Evolutionary conservation across 2,113 vertebrate species (phyloP).

Genomic region (Perca fluviatilis): DNA sequence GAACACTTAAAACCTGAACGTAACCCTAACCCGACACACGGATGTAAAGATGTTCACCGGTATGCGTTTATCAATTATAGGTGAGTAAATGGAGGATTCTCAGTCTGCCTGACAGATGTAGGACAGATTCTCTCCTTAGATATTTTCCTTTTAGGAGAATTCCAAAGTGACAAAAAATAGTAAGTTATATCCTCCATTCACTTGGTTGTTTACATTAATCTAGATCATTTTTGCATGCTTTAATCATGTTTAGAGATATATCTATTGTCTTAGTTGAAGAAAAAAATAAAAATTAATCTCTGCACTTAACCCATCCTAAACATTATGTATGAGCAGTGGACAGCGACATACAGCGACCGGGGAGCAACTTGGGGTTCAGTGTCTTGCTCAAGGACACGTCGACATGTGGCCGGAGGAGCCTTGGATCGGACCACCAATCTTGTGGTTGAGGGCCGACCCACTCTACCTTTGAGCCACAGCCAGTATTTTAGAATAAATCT

Average conservation of each 20-base stretch:
- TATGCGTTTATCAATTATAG: constrained; percentile 54
- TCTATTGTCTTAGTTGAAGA: not conserved
- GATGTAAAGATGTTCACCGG: constrained; percentile 49
- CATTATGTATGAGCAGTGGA: too few relatives aligned
- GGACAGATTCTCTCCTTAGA: not conserved
- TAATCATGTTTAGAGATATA: constrained; percentile 7
- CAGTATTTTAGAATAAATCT: too few relatives aligned
- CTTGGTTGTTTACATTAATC: not conserved
- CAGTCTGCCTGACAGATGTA: not conserved
- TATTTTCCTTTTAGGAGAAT: not conserved
- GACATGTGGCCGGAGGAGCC: too few relatives aligned
- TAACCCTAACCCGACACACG: constrained; percentile 11
- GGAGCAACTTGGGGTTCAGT: too few relatives aligned
- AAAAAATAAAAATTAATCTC: too few relatives aligned
- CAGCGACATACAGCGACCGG: too few relatives aligned
- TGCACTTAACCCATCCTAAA: too few relatives aligned
- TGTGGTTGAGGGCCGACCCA: too few relatives aligned
- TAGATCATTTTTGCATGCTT: not conserved
- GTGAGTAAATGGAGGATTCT: constrained; percentile 3
- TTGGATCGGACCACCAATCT: too few relatives aligned
- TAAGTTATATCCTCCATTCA: not conserved
- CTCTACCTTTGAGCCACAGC: too few relatives aligned
- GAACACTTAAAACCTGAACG: constrained; percentile 47
- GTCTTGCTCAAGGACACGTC: too few relatives aligned
- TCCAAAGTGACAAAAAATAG: not conserved